Evolutionary conservation across 2,888 invertebrate species (phyloP), one percentile per base, ranked within the genome.

Genomic region (Andricus quercusramuli): DNA sequence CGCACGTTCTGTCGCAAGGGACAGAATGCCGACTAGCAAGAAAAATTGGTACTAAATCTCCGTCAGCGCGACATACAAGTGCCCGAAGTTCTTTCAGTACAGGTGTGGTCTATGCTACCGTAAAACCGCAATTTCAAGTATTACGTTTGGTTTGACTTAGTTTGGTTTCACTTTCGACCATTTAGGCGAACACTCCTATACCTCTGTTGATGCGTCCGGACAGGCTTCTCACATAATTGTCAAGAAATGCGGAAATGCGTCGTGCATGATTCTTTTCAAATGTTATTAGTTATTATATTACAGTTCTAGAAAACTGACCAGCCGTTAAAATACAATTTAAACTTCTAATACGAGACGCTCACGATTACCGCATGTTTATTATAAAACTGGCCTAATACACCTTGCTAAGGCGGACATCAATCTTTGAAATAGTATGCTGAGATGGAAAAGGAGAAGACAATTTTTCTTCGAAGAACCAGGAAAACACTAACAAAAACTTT

Each of bases 71-170:
- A 64, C 6, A 17, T 64, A n/a, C n/a, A 25, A 64, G 22, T 64
- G 64, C 64, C 29, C 20, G 8, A 65, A 65, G 65, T 65, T 65
- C 29, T 2, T 15, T 65, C 15, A 65, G 15, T 65, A 32, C 17
- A 65, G 32, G 20, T 29, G 64, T 64, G 25, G 25, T 17, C 20
- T n/a, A n/a, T 56, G 56, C 56, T 56, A n/a, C 11, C 6, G 32
- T 32, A 65, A 65, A 65, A 65, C 65, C 29, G 8, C 32, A 65
- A 65, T 32, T 65, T 65, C 32, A 65, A 65, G 32, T 29, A 65
- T 32, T 65, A 65, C 29, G n/a, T 56, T 56, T 56, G n/a, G 56
- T 29, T 65, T 32, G 44, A 13, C 8, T 41, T 13, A 5, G 56
- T 29, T 32, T 29, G 29, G 29, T 32, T 65, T 32, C 37, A 66